Percentiles rank a stretch among this genome's conserved stretches.
These are phyloP conservation scores for Glaucidium brasilianum DNA, from an alignment of 2,113 vertebrate species.

Conservation along the genomic window DNA sequence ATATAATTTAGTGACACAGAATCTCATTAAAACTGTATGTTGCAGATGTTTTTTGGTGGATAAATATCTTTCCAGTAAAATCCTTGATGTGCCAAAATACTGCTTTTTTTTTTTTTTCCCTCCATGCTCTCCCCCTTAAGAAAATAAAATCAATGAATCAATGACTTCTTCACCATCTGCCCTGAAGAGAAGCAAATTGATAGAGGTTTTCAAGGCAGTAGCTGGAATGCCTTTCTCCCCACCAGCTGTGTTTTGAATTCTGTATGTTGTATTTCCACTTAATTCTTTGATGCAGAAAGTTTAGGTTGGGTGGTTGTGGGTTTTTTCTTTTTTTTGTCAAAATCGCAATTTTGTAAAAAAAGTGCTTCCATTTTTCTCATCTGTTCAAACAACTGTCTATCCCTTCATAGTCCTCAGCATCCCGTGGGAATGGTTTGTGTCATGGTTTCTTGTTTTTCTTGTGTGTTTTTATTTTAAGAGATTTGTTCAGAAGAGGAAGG, in stretches of 20 bases:
- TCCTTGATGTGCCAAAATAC: neutral
- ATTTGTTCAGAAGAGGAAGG: neutral
- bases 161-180: neutral
- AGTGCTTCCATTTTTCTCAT: neutral
- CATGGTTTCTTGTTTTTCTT: neutral
- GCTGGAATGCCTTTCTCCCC: neutral
- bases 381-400: neutral
- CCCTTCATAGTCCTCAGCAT: neutral
- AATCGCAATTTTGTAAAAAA: neutral
- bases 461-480: neutral
- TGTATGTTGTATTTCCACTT: neutral
- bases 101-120: neutral
- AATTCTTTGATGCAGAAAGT: neutral
- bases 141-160: neutral
- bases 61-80: neutral
- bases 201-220: neutral
- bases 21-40: neutral
- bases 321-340: neutral
- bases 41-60: neutral
- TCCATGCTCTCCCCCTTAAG: neutral
- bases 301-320: neutral
- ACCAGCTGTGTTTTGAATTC: neutral
- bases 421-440: neutral
- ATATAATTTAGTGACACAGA: neutral
- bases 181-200: neutral